Percentiles rank a stretch among this genome's conserved stretches.
Evolutionary conservation across 2,113 vertebrate species (phyloP).

Genomic region (Puma concolor): DNA sequence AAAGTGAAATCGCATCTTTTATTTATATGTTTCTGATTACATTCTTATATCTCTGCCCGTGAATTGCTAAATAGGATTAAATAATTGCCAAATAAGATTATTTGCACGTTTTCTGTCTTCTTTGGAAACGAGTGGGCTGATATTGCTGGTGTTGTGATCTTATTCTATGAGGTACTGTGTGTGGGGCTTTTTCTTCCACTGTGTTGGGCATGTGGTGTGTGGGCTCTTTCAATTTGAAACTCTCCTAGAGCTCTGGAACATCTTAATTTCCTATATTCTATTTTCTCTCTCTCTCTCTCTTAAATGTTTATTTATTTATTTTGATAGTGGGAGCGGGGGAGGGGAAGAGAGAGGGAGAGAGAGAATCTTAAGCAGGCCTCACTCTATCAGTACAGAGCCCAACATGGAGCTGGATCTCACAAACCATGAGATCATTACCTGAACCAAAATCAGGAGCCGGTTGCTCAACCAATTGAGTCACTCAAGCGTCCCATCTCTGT

Average conservation of each 20-base stretch:
- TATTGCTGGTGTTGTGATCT: background rate
- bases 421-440: too few relatives aligned
- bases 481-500: too few relatives aligned
- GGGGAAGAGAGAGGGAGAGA: too few relatives aligned
- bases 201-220: background rate
- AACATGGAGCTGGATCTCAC: too few relatives aligned
- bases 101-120: background rate
- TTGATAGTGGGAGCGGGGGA: too few relatives aligned
- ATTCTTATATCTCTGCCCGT: background rate
- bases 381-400: too few relatives aligned
- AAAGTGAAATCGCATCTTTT: constrained; percentile 15
- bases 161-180: background rate
- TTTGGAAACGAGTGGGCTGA: background rate
- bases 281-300: background rate
- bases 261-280: constrained; percentile 4
- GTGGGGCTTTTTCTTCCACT: background rate
- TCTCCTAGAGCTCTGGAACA: background rate
- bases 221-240: background rate
- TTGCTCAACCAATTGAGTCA: too few relatives aligned
- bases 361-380: too few relatives aligned
- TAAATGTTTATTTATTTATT: too few relatives aligned
- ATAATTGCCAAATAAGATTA: background rate
- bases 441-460: too few relatives aligned
- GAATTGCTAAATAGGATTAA: background rate
- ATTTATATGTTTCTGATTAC: background rate